These are phyloP conservation scores for Capitulum mitella DNA, from an alignment of 2,888 invertebrate genomes.

Conservation along the genomic window DNA sequence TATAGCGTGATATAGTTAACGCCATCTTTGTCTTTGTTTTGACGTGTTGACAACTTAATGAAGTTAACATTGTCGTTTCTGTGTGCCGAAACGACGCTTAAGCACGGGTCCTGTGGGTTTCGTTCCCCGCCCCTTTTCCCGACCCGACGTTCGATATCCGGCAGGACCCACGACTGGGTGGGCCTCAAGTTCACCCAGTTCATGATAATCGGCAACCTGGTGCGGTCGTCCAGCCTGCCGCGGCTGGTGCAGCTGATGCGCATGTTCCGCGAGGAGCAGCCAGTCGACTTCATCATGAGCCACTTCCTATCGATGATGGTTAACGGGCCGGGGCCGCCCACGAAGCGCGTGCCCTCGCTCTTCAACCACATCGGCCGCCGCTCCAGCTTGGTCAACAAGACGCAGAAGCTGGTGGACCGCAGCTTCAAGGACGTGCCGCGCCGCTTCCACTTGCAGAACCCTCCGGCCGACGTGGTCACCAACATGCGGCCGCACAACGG, in stretches of 20 bases:
- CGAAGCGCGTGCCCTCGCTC: slow-evolving; percentile 39
- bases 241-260: slow-evolving; percentile 38
- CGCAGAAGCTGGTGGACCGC: slow-evolving; percentile 41
- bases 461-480: slow-evolving; percentile 42
- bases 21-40: too few relatives aligned
- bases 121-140: too few relatives aligned
- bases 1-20: too few relatives aligned
- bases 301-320: slow-evolving; percentile 40
- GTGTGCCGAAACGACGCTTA: too few relatives aligned
- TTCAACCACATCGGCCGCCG: slow-evolving; percentile 41
- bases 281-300: slow-evolving; percentile 40
- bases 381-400: slow-evolving; percentile 42
- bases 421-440: slow-evolving; percentile 38
- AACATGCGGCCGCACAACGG: slow-evolving; percentile 40
- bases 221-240: slow-evolving; percentile 39
- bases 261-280: slow-evolving; percentile 40
- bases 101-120: too few relatives aligned
- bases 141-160: too few relatives aligned
- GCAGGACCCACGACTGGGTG: slow-evolving; percentile 39
- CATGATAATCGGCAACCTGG: slow-evolving; percentile 42
- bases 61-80: too few relatives aligned
- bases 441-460: slow-evolving; percentile 41
- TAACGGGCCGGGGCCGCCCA: slow-evolving; percentile 34
- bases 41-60: too few relatives aligned
- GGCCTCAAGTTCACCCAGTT: slow-evolving; percentile 42